Evolutionary conservation across 2,797 vertebrate genomes (phyloP), one percentile per base, ranked within the genome.

Genomic region (Phylloscopus collybita): DNA sequence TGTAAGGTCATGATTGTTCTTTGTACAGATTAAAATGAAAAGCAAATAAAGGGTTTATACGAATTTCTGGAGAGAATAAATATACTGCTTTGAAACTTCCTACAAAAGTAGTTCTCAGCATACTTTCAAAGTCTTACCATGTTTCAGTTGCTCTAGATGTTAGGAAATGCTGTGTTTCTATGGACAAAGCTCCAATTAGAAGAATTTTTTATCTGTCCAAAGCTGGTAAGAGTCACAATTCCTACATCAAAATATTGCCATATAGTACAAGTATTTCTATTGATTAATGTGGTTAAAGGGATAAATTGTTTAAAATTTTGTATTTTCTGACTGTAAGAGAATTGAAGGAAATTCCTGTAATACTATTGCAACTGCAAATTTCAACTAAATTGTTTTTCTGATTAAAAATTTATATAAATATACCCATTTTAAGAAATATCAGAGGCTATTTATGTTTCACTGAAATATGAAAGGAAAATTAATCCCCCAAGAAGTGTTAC

Each of bases 361-460:
- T 76, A 51, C 36, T 60, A 51, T 11, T 2, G 13, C 7, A 92
- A 92, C 42, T 92, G 34, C 32, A 93, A 62, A 92, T 93, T 94
- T 51, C 8, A 84, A 66, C 3, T 67, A 92, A 94, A 86, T 61
- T 91, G 60, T 72, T 92, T 84, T 40, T 94, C 64, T 92, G 73
- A 93, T 93, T 84, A 95, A 95, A 97, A 87, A 11, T 65, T 8
- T 60, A 54, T 78, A 80, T 65, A 13, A 71, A 67, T 75, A 67
- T 72, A 89, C 1, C 2, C n/a, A 86, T 94, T 96, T 93, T 93
- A 93, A 97, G 90, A 94, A 95, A 72, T 80, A 88, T 82, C 67
- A 90, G 25, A 90, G 73, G 26, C 38, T 76, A 80, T 61, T 81
- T 36, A 34, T 34, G 13, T 44, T 94, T 44, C 60, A 94, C 38